phyloP scores from a whole-genome alignment of 1,140 invertebrate species.

The Pseudomyrmex sp. region DNA sequence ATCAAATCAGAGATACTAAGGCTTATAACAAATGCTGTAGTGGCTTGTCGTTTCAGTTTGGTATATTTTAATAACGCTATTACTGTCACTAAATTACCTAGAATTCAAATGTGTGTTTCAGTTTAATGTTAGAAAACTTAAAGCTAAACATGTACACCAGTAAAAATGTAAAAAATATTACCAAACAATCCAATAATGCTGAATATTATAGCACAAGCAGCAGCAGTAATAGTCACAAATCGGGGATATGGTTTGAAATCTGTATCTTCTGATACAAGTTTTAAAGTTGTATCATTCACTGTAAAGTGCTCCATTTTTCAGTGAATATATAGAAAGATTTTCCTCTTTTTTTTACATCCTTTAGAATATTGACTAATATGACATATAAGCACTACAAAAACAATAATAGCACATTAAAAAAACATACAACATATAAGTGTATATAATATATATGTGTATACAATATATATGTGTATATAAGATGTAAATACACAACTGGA shows the following conservation, averaged over 20 bases:
- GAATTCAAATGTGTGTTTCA: conserved; percentile 61
- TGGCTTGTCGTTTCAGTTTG: conserved; percentile 92
- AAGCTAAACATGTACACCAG: background rate
- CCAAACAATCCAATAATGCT: conserved; percentile 91
- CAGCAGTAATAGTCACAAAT: conserved; percentile 90
- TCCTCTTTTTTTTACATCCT: conserved; percentile 14
- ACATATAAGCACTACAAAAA: background rate
- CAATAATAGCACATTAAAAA: background rate
- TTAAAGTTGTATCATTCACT: conserved; percentile 64
- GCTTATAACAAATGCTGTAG: conserved; percentile 94
- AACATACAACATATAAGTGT: background rate
- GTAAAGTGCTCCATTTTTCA: conserved; percentile 59
- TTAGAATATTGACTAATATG: conserved; percentile 1
- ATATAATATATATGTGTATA: no score
- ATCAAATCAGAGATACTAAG: conserved; percentile 94
- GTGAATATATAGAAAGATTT: background rate
- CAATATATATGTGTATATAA: no score
- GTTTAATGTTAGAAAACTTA: no score
- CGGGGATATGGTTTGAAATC: conserved; percentile 85
- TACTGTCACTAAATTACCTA: conserved; percentile 93
- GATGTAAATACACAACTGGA: no score
- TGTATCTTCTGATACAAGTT: conserved; percentile 48
- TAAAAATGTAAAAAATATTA: conserved; percentile 79
- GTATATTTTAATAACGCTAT: conserved; percentile 90
- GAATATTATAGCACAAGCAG: conserved; percentile 91